Base-by-base conservation (phyloP, 2,113 vertebrate species). In the Oryzias javanicus region DNA sequence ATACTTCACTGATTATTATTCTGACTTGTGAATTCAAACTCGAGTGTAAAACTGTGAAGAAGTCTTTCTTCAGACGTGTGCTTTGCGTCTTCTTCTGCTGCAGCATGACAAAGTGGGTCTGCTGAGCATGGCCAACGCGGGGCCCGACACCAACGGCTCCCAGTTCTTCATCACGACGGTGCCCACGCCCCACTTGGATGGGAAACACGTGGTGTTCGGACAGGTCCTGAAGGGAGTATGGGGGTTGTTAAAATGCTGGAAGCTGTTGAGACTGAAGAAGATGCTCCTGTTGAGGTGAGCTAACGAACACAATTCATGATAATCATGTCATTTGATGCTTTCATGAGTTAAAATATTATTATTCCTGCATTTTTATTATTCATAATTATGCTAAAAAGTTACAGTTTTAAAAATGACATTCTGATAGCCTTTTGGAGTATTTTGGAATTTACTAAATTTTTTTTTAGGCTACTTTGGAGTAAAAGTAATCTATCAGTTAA, bases 101-200 rank as follows among this genome's bases (percentile, higher is more conserved):
- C 68, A 99, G 97, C 96, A 99, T n/a, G 95, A 98, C 74, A 91
- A 55, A 68, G 90, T 92, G 50, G 95, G 94, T 8, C 86, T 98
- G 27, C 85, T 98, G n/a, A 98, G 96, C 89, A 98, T 98, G 96
- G 96, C 96, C 48, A 99, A 99, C 0, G 93, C 96, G 0, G 97
- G 96, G 51, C 89, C 88, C 0, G 88, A 94, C 76, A 99, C 97
- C 54, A 98, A 99, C 1, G 97, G 96, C 47, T 99, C 97, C 3
- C 97, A 99, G 87, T 98, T 99, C 85, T 98, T 99, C 47, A 95
- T 98, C 86, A 98, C 94, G 40, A 97, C 94, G 0, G 94, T 96
- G 48, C 92, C 95, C 25, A 96, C 96, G 15, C 89, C 95, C 5
- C 97, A 99, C 73, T 77, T 98, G 74, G 96, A 98, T 29, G 92